These are phyloP conservation scores for Zootoca vivipara DNA, from an alignment of 2,113 vertebrate genomes.

Conservation along the genomic window DNA sequence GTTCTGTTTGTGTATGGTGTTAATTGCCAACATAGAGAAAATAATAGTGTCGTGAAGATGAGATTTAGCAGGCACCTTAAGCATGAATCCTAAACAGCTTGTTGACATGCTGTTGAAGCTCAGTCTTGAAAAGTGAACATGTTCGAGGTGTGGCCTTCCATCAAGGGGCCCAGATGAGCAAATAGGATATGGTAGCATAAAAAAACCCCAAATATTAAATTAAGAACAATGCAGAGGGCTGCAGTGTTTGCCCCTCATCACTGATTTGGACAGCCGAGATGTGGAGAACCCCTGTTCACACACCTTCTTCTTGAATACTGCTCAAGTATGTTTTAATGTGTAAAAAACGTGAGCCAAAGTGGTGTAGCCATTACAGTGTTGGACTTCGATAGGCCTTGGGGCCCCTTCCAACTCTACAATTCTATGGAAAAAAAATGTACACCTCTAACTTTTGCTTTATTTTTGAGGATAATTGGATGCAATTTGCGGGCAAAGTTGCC, in stretches of 20 bases:
- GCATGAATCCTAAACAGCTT: background rate
- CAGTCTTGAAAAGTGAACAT: background rate
- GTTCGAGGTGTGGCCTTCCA: no score
- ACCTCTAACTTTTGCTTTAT: no score
- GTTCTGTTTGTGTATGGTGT: accelerated
- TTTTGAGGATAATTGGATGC: no score
- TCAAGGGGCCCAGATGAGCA: background rate
- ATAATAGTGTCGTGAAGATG: background rate
- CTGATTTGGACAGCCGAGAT: background rate
- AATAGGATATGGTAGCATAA: background rate
- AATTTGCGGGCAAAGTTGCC: no score
- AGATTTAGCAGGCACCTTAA: background rate
- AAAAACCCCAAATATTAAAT: background rate
- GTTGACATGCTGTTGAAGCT: background rate
- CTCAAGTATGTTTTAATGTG: no score
- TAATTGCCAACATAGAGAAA: background rate
- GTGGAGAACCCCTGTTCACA: background rate
- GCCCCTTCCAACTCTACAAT: no score
- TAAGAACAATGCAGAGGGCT: background rate
- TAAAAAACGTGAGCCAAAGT: no score
- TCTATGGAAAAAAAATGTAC: no score
- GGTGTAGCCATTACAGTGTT: no score
- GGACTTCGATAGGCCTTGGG: no score
- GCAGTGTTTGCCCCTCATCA: background rate
- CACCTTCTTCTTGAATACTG: no score